Evolutionary conservation across 1,140 invertebrate species (phyloP).

Genomic region (Hylyphantes graminicola): DNA sequence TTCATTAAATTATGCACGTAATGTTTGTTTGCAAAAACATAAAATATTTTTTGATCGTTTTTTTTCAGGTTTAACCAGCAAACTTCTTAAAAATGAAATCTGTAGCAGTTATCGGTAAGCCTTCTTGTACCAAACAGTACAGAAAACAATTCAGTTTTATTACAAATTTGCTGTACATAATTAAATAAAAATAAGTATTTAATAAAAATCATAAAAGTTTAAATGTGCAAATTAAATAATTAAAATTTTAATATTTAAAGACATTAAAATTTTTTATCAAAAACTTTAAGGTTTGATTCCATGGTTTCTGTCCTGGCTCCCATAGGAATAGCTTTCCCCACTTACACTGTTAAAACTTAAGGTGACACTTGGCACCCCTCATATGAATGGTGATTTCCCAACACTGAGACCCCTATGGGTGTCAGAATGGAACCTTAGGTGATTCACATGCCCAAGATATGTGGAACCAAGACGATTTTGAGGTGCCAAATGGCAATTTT

Average conservation of each 20-base stretch:
- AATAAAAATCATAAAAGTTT: background rate
- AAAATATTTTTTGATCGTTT: background rate
- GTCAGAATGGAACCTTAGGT: too few relatives aligned
- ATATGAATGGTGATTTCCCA: too few relatives aligned
- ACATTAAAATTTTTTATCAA: background rate
- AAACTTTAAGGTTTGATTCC: background rate
- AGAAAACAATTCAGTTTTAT: background rate
- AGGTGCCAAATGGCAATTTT: too few relatives aligned
- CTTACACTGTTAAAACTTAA: too few relatives aligned
- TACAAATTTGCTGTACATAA: background rate
- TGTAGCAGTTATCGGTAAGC: constrained; percentile 33
- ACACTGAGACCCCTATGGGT: too few relatives aligned
- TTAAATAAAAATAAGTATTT: background rate
- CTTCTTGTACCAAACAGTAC: background rate
- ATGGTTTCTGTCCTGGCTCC: too few relatives aligned
- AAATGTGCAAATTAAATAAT: background rate
- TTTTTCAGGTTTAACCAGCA: constrained; percentile 11
- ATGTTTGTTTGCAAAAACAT: background rate
- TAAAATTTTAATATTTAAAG: background rate
- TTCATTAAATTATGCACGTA: background rate
- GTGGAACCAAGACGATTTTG: too few relatives aligned
- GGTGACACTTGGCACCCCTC: too few relatives aligned
- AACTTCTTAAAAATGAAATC: constrained; percentile 31
- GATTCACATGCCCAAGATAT: too few relatives aligned
- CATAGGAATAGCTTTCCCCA: too few relatives aligned